Percentiles rank a stretch among this genome's conserved stretches.
Evolutionary conservation across 1,140 invertebrate species (phyloP).

Genomic region (Oppia nitens): DNA sequence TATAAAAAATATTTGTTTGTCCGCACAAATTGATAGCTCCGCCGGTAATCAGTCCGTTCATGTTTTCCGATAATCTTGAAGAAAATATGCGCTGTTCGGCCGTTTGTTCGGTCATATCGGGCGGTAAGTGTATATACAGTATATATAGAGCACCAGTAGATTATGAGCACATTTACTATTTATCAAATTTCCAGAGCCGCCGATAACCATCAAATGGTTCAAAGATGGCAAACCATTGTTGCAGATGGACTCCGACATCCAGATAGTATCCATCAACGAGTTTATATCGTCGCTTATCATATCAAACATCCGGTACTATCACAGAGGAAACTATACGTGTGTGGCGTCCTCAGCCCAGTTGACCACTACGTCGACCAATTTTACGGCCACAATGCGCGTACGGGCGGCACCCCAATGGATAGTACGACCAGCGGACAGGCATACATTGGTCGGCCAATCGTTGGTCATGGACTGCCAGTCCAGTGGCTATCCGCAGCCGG

Average conservation of each 20-base stretch:
- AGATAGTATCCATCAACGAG: constrained; percentile 21
- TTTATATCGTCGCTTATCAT: constrained; percentile 41
- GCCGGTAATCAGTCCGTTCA: constrained; percentile 22
- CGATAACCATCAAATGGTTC: constrained; percentile 53
- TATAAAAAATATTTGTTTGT: too few species aligned
- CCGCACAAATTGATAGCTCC: too few species aligned
- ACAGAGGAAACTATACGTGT: constrained; percentile 63
- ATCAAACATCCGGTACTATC: constrained; percentile 48
- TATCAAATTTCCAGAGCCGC: too few species aligned
- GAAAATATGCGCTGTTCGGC: constrained; percentile 23
- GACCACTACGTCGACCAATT: constrained; percentile 41
- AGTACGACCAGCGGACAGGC: constrained; percentile 19
- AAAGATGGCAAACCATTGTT: constrained; percentile 47
- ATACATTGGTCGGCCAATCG: constrained; percentile 19
- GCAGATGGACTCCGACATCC: constrained; percentile 15
- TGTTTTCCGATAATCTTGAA: constrained; percentile 22
- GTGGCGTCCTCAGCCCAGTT: constrained; percentile 57
- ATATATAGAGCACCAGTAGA: too few species aligned
- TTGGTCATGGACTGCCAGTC: constrained; percentile 24
- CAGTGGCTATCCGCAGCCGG: constrained; percentile 23
- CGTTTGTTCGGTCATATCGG: constrained; percentile 22
- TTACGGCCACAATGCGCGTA: constrained; percentile 58
- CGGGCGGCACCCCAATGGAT: constrained; percentile 31
- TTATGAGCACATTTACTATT: constrained; percentile 23
- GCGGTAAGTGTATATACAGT: constrained; percentile 40